phyloP scores from a whole-genome alignment of 1,140 invertebrate genomes.

The Andricus grossulariae region DNA sequence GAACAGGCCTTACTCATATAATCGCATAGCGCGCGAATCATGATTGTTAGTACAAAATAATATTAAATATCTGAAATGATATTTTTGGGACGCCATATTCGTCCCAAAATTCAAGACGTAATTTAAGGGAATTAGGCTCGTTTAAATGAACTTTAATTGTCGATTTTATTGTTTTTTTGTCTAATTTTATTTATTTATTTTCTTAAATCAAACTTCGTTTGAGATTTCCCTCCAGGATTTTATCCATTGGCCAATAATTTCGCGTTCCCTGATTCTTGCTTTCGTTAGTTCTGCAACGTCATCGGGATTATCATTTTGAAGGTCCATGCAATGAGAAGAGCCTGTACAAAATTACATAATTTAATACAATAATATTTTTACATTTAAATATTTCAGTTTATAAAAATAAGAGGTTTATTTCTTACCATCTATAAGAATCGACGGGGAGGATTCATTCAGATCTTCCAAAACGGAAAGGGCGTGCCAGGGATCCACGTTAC shows the following conservation, averaged over 20 bases:
- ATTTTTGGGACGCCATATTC: no score
- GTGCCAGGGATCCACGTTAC: conserved; percentile 81
- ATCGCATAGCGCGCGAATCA: no score
- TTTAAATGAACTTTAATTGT: no score
- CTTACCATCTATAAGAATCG: conserved; percentile 74
- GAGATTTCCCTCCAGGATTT: background rate
- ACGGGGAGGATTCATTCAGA: conserved; percentile 75
- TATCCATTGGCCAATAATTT: conserved; percentile 6
- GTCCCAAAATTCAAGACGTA: no score
- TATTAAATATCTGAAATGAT: no score
- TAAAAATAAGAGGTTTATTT: background rate
- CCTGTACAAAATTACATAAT: conserved; percentile 32
- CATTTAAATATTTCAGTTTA: background rate
- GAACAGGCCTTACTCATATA: no score
- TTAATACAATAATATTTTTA: no score
- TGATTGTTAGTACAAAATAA: no score
- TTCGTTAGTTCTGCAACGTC: conserved; percentile 40
- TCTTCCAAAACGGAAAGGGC: conserved; percentile 78
- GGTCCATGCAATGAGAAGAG: conserved; percentile 49
- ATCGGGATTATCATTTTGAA: background rate
- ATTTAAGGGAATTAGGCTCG: no score
- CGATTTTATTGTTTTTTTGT: no score
- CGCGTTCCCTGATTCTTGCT: conserved; percentile 30
- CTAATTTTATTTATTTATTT: no score
- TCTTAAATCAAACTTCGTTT: no score